A percentile compares a stretch with the other conserved stretches of the same genome.
Conservation (phyloP, 92 coral and sea anemone genomes). For the Porites divaricata region DNA sequence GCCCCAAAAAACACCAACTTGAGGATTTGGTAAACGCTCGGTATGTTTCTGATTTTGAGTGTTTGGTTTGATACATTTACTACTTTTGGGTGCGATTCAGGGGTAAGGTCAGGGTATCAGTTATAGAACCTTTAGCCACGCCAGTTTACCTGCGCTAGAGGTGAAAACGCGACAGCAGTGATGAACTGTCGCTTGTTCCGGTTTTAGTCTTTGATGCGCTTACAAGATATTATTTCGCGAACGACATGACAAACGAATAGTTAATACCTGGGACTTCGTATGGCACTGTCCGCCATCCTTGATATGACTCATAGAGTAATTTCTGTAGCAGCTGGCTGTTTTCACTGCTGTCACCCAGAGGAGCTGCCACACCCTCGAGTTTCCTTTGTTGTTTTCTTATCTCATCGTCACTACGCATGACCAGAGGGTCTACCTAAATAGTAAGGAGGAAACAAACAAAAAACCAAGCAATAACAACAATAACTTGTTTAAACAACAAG, state of each 20-base stretch:
- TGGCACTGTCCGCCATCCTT: neutral
- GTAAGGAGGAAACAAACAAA: neutral
- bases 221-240: no score
- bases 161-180: no score
- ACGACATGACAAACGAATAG: no score
- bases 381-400: conserved; percentile 54
- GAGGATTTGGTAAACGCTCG: no score
- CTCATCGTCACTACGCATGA: conserved; percentile 52
- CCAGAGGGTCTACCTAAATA: conserved; percentile 53
- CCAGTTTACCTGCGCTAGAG: no score
- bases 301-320: conserved; percentile 52
- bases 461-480: neutral
- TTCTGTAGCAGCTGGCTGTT: conserved; percentile 73
- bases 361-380: conserved; percentile 76
- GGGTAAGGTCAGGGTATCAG: no score
- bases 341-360: conserved; percentile 81
- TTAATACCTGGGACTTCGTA: neutral
- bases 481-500: neutral
- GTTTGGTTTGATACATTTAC: no score
- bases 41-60: no score
- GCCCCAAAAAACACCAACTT: no score
- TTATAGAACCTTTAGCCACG: no score
- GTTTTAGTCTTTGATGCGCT: neutral
- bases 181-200: no score
- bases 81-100: no score